A percentile compares a stretch with the other conserved stretches of the same genome.
Evolutionary conservation across 2,888 invertebrate species (phyloP).

Genomic region (Ormyrus thymus): DNA sequence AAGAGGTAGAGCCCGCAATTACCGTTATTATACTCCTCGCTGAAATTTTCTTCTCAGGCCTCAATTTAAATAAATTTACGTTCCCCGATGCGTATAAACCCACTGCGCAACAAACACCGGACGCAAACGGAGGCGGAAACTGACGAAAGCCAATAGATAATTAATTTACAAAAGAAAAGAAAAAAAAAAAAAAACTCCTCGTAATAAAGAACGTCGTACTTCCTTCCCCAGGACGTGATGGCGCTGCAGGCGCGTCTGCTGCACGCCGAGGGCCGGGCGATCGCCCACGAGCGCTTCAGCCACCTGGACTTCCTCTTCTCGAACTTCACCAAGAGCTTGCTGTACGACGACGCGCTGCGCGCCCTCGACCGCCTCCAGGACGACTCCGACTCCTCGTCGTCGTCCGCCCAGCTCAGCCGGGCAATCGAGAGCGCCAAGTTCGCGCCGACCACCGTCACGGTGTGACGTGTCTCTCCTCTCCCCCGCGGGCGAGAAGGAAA

Average conservation of each 20-base stretch:
- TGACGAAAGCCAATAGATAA: too few species aligned
- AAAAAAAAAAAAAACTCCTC: constrained; percentile 1
- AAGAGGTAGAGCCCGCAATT: constrained; percentile 55
- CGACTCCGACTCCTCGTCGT: too few species aligned
- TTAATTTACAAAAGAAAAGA: neutral
- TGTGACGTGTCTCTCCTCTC: constrained; percentile 4
- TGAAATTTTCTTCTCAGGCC: too few species aligned
- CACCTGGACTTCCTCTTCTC: constrained; percentile 61
- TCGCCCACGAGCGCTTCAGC: constrained; percentile 59
- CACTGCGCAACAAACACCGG: too few species aligned
- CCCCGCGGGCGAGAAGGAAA: too few species aligned
- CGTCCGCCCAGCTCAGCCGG: neutral
- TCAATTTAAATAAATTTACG: too few species aligned
- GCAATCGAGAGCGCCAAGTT: constrained; percentile 42
- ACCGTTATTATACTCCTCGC: neutral
- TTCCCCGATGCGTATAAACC: too few species aligned
- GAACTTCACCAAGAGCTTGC: constrained; percentile 53
- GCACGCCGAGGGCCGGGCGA: constrained; percentile 54
- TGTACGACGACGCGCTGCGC: constrained; percentile 58
- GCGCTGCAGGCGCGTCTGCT: constrained; percentile 56
- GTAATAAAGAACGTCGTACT: neutral
- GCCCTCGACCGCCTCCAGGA: constrained; percentile 24
- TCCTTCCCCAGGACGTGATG: constrained; percentile 58
- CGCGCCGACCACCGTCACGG: constrained; percentile 45
- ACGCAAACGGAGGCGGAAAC: too few species aligned